Evolutionary conservation across 2,113 vertebrate species (phyloP).

Genomic region (Pseudonaja textilis): DNA sequence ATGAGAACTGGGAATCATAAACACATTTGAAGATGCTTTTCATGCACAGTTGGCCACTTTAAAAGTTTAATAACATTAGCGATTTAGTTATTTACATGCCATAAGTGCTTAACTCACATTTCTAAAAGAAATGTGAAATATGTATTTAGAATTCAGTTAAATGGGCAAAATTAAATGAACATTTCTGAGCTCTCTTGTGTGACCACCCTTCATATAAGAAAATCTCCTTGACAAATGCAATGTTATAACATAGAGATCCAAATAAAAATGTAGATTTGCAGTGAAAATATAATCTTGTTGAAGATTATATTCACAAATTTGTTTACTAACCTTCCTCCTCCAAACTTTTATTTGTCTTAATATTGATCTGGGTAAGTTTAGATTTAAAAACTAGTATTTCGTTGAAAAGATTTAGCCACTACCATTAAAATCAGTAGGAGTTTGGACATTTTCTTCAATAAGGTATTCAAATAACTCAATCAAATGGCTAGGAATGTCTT

Average conservation of each 20-base stretch:
- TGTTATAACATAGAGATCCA: not conserved
- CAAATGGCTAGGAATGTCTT: not conserved
- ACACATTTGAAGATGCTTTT: not conserved
- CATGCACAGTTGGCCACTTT: slow-evolving; percentile 10
- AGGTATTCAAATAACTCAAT: not conserved
- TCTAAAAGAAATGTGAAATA: not conserved
- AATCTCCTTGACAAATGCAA: not conserved
- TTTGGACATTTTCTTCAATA: not conserved
- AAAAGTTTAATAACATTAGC: not conserved
- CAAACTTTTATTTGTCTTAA: not conserved
- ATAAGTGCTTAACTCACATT: not conserved
- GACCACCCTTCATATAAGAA: not conserved
- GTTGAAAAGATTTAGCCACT: not conserved
- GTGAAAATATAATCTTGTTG: not conserved
- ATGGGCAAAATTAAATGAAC: not conserved
- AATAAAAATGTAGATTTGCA: not conserved
- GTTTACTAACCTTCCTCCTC: not conserved
- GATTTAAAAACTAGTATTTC: not conserved
- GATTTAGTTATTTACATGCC: slow-evolving; percentile 29
- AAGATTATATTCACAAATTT: not conserved
- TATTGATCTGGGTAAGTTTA: not conserved
- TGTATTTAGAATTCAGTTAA: not conserved
- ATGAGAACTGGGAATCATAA: not conserved
- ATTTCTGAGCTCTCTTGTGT: not conserved
- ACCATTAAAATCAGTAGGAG: not conserved